These are phyloP conservation scores for Arbacia lixula DNA, from an alignment of 53 echinoderm and acorn worm species.

Conservation along the genomic window DNA sequence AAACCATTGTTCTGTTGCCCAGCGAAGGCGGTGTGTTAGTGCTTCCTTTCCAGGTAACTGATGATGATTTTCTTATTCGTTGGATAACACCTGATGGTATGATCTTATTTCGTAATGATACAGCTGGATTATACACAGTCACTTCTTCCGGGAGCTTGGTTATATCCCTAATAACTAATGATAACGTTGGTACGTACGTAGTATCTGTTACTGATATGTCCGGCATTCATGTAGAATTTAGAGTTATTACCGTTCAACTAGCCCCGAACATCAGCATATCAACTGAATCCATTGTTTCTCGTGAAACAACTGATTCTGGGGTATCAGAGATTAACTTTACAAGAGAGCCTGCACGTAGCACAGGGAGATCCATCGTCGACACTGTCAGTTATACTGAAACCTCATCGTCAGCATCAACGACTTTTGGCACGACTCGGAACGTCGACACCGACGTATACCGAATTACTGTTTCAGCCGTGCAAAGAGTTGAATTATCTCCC, in stretches of 20 bases:
- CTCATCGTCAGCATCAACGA: too few relatives aligned
- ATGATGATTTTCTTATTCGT: neutral
- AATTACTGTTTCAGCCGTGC: neutral
- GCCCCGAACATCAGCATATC: neutral
- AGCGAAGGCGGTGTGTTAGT: too few relatives aligned
- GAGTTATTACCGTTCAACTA: constrained; percentile 5
- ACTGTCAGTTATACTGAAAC: too few relatives aligned
- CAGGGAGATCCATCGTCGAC: too few relatives aligned
- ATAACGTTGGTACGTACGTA: constrained; percentile 10
- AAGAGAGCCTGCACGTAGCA: too few relatives aligned
- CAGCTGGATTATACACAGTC: constrained; percentile 3
- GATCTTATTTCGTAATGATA: neutral
- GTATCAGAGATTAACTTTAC: too few relatives aligned
- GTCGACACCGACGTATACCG: too few relatives aligned
- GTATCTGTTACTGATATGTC: constrained; percentile 20
- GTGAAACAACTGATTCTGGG: too few relatives aligned
- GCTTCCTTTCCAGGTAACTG: too few relatives aligned
- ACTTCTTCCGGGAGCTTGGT: neutral
- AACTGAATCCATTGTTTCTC: too few relatives aligned
- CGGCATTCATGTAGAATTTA: constrained; percentile 10
- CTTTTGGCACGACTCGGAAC: too few relatives aligned
- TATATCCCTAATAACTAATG: neutral
- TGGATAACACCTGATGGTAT: constrained; percentile 22
- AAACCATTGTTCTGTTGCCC: too few relatives aligned
- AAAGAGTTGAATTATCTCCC: constrained; percentile 13